Base-by-base conservation (phyloP, 2,888 invertebrate species). In the Gymnosoma rotundatum region DNA sequence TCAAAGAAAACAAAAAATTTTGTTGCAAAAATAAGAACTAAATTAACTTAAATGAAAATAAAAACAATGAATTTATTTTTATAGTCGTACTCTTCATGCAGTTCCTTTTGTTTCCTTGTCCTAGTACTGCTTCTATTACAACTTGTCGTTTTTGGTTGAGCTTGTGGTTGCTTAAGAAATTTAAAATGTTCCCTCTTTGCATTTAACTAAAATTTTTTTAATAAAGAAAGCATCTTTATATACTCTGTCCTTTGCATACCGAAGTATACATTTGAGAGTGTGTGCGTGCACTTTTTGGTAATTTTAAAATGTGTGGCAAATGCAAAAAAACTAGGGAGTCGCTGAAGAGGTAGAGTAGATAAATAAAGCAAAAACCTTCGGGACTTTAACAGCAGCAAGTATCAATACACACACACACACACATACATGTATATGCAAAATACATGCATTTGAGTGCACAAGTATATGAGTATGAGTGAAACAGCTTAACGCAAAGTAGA, bases 401-500 rank as follows among this genome's bases (percentile, higher is more conserved):
- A 54, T 18, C 14, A 14, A 76, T 1, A 8, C 8, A 54, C n/a
- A 54, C 36, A 54, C 21, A 45, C 1, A 58, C 20, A 67, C 66
- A 52, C 64, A 32, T 21, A 52, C 1, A 66, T n/a, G 45, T 52
- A 36, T n/a, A 42, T 61, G 61, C 64, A 38, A 42, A 36, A 79
- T 10, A 38, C 32, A 72, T n/a, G 20, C n/a, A 58, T 50, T 63
- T 52, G 5, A n/a, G 1, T 48, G n/a, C 18, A 32, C 20, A 54
- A 10, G 2, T 16, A 14, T 2, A 25, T n/a, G 10, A 10, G 6
- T 16, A 18, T 6, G 32, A 21, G 10, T 45, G 16, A 67, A 82
- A 73, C 69, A 78, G 82, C 73, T 78, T 81, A 70, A 54, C 38
- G 3, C 87, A 87, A 90, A 90, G 87, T 90, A 87, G 90, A 89